Percentiles rank a stretch among this genome's conserved stretches.
Evolutionary conservation across 2,113 vertebrate species (phyloP).

Genomic region (Acanthochromis polyacanthus): DNA sequence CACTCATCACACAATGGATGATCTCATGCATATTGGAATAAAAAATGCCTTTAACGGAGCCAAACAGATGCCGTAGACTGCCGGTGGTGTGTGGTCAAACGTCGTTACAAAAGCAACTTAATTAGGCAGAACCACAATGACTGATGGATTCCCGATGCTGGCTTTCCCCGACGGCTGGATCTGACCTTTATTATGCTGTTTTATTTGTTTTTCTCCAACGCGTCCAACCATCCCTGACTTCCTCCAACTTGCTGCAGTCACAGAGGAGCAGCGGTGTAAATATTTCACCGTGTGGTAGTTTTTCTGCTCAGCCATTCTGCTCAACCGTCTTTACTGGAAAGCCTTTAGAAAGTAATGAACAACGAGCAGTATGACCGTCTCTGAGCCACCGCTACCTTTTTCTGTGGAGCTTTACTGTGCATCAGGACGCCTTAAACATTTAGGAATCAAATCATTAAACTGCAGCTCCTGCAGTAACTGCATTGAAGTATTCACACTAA

Average conservation of each 20-base stretch:
- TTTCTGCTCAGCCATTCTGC: too few species aligned
- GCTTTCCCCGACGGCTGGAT: background rate
- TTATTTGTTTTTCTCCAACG: background rate
- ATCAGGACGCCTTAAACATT: too few species aligned
- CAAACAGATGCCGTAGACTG: conserved; percentile 8
- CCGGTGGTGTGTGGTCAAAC: background rate
- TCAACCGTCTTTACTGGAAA: too few species aligned
- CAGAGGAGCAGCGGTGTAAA: conserved; percentile 11
- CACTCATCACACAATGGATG: background rate
- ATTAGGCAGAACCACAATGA: conserved; percentile 5
- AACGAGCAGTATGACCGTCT: too few species aligned
- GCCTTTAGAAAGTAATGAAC: too few species aligned
- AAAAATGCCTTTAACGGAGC: background rate
- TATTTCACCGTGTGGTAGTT: conserved; percentile 5
- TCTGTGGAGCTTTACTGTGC: too few species aligned
- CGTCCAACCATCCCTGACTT: background rate
- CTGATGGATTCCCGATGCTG: background rate
- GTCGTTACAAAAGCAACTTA: conserved; percentile 18
- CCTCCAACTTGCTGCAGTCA: background rate
- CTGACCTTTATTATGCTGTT: conserved; percentile 1
- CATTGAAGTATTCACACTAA: too few species aligned
- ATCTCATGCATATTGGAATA: background rate
- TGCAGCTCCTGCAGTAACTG: too few species aligned
- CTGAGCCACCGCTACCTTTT: too few species aligned
- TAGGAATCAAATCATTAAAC: too few species aligned